Conservation (phyloP, 2,888 invertebrate species). For the Volucella zonaria region DNA sequence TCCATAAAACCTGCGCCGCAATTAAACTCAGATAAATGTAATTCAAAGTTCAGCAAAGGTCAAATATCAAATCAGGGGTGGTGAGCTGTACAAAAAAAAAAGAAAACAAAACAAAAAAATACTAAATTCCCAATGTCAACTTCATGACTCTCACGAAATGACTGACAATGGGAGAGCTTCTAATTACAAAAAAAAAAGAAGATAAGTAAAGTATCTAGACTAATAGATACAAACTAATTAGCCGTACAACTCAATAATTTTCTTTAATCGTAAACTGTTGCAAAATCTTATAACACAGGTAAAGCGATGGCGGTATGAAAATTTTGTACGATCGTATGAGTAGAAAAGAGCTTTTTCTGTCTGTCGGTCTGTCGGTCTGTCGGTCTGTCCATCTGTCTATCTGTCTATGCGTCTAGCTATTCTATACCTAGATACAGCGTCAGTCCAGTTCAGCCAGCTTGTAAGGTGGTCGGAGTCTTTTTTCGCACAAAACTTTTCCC, state of each 20-base stretch:
- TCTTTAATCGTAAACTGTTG: constrained; percentile 51
- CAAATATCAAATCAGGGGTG: constrained; percentile 48
- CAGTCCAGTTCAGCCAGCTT: constrained; percentile 35
- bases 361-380: neutral
- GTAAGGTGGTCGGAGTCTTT: constrained; percentile 53
- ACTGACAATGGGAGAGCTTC: constrained; percentile 25
- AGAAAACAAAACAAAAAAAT: neutral
- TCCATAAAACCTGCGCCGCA: constrained; percentile 27
- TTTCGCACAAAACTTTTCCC: constrained; percentile 49
- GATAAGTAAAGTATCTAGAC: neutral
- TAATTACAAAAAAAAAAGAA: constrained; percentile 48
- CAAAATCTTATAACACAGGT: constrained; percentile 40
- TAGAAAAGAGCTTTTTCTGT: constrained; percentile 42
- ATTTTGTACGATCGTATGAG: neutral
- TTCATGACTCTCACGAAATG: neutral
- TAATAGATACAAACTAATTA: constrained; percentile 2
- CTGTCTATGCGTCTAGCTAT: no score
- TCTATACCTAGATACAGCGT: no score
- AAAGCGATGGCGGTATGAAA: neutral
- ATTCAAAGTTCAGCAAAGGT: constrained; percentile 59
- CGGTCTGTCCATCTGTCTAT: no score
- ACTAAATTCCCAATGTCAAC: constrained; percentile 58
- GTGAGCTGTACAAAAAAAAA: constrained; percentile 2
- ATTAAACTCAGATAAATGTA: constrained; percentile 24
- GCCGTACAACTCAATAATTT: constrained; percentile 10